Conservation (phyloP, 2,888 invertebrate genomes). For the Tortricodes alternella region DNA sequence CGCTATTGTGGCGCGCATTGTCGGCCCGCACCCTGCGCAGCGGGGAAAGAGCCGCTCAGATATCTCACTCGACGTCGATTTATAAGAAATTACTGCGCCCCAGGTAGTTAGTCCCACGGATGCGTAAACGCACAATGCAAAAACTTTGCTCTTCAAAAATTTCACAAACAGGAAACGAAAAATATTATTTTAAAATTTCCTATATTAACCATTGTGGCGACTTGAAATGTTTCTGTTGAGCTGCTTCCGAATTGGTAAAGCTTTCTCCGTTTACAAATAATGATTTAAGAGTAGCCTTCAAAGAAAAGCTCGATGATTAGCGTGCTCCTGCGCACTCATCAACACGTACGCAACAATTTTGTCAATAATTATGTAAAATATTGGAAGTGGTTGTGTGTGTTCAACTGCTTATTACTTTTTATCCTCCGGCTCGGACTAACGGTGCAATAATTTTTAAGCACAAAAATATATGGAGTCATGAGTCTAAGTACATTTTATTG, state of each 20-base stretch:
- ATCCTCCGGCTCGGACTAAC: conserved; percentile 62
- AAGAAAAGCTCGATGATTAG: conserved; percentile 51
- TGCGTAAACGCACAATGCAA: conserved; percentile 61
- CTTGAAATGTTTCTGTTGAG: conserved; percentile 46
- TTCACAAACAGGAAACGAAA: conserved; percentile 77
- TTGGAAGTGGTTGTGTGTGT: conserved; percentile 63
- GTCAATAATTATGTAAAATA: conserved; percentile 69
- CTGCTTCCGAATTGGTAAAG: conserved; percentile 46
- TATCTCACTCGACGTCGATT: conserved; percentile 82
- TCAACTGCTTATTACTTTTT: conserved; percentile 72
- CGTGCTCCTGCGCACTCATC: conserved; percentile 54
- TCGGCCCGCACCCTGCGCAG: conserved; percentile 45
- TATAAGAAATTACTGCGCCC: conserved; percentile 76
- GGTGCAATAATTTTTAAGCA: conserved; percentile 53
- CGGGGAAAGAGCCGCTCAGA: conserved; percentile 60
- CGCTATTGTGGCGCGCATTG: conserved; percentile 67
- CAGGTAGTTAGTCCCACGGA: conserved; percentile 79
- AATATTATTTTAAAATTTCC: conserved; percentile 70
- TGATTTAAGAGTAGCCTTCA: conserved; percentile 48
- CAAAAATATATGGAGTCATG: conserved; percentile 47
- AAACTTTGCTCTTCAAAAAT: conserved; percentile 66
- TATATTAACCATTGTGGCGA: conserved; percentile 51
- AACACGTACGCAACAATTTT: conserved; percentile 63
- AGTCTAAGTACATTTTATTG: conserved; percentile 21
- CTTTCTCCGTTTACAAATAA: conserved; percentile 50